Percentiles rank a stretch among this genome's conserved stretches.
phyloP scores from a whole-genome alignment of 2,113 vertebrate genomes.

The Phoxinus phoxinus region DNA sequence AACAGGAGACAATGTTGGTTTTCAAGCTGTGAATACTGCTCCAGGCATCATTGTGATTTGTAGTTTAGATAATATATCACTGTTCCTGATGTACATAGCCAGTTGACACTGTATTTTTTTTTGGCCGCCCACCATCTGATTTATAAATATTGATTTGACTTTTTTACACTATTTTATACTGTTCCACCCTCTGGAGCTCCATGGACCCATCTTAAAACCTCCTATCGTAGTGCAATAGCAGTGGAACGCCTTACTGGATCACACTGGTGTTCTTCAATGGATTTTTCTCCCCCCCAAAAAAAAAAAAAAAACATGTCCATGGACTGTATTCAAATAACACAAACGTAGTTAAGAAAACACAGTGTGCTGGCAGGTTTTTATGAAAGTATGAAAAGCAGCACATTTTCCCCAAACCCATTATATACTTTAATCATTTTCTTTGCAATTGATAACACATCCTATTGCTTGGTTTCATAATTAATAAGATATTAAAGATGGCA shows the following conservation, averaged over 20 bases:
- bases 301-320: not conserved
- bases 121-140: too few species aligned
- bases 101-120: too few species aligned
- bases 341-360: not conserved
- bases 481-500: slow-evolving; percentile 45
- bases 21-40: slow-evolving; percentile 38
- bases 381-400: not conserved
- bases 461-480: slow-evolving; percentile 31
- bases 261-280: not conserved
- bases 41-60: not conserved
- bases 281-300: not conserved
- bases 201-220: too few species aligned
- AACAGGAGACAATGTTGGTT: slow-evolving; percentile 49
- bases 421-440: not conserved
- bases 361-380: not conserved
- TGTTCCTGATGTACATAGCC: too few species aligned
- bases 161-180: not conserved
- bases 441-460: slow-evolving; percentile 14
- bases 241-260: not conserved
- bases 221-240: too few species aligned
- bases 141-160: not conserved
- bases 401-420: not conserved
- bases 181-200: too few species aligned
- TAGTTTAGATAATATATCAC: too few species aligned
- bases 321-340: not conserved